These are phyloP conservation scores for Progne subis DNA, from an alignment of 2,113 vertebrate genomes.

Conservation along the genomic window DNA sequence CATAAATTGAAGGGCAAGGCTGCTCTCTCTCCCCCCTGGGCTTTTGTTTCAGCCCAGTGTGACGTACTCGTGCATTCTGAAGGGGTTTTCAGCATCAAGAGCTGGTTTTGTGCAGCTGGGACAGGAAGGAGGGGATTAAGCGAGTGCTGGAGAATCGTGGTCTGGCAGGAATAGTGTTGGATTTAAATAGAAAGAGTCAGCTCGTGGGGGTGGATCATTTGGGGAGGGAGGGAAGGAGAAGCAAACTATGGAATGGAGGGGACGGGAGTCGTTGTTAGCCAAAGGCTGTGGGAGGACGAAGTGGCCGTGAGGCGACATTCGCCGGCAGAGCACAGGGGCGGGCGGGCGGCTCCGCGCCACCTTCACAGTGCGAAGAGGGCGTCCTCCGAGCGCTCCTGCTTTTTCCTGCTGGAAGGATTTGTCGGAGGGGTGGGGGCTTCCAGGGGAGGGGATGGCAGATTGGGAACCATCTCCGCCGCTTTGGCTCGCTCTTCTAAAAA, in stretches of 20 bases:
- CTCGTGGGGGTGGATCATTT: conserved; percentile 13
- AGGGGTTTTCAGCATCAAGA: conserved; percentile 46
- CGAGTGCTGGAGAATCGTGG: conserved; percentile 7
- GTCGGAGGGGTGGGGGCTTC: conserved; percentile 74
- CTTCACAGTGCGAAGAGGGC: conserved; percentile 89
- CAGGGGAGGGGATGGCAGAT: conserved; percentile 83
- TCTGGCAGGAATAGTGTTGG: conserved; percentile 49
- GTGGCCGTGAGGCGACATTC: background rate
- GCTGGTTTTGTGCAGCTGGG: conserved; percentile 51
- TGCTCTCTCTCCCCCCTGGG: background rate
- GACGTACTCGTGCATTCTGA: conserved; percentile 45
- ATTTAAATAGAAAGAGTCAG: conserved; percentile 69
- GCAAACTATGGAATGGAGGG: conserved; percentile 1
- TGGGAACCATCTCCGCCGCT: conserved; percentile 89
- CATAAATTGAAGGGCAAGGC: conserved; percentile 28
- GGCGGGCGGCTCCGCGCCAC: background rate
- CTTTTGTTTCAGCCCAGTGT: conserved; percentile 22
- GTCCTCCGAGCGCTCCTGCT: conserved; percentile 85
- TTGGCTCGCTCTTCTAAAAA: conserved; percentile 98
- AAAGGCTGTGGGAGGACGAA: conserved; percentile 1
- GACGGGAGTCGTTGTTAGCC: background rate
- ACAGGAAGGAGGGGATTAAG: conserved; percentile 58
- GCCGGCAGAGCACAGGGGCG: background rate
- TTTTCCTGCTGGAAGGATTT: conserved; percentile 80
- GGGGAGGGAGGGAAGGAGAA: background rate